Evolutionary conservation across 2,797 vertebrate genomes (phyloP), one percentile per base, ranked within the genome.

Genomic region (Vespertilio murinus): DNA sequence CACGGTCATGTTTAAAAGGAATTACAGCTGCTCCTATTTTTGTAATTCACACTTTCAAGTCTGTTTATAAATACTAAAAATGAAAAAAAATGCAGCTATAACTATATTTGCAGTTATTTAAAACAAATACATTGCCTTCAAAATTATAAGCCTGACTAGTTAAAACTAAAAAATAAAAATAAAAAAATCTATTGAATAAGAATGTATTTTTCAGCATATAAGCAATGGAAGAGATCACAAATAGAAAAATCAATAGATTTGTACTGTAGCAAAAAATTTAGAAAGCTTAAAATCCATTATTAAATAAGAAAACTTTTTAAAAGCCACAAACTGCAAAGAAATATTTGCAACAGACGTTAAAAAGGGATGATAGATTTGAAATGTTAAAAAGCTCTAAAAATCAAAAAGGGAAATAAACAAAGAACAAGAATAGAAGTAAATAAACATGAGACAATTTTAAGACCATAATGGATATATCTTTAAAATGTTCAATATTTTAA

Each of bases 11-110:
- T 88, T 96, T 85, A 94, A 94, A 87, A 82, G 74, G 65, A 88
- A 91, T 90, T 95, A 90, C 45, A 95, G 85, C 78, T 93, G 90
- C 10, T 88, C 25, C 65, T 92, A 40, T 73, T 85, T 94, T 92
- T 86, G 67, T 82, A 93, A 90, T 23, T 52, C 73, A 95, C 73
- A 90, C 40, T 69, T 90, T 70, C 40, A 94, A 95, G 78, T 90
- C 64, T 93, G 45, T 71, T 92, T 92, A 82, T 80, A 85, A 93
- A 94, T 89, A 92, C 70, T 95, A 87, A 25, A 95, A 96, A 94
- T 84, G 73, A 93, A 74, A 88, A 74, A 88, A 95, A 94, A 45
- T 47, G 14, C 20, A 79, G 30, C 13, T 67, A 90, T 49, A 95
- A 74, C 59, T 94, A 12, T 69, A 92, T 56, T 73, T 90, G 73